phyloP scores from a whole-genome alignment of 2,797 vertebrate species.

The Loris lydekkerianus region DNA sequence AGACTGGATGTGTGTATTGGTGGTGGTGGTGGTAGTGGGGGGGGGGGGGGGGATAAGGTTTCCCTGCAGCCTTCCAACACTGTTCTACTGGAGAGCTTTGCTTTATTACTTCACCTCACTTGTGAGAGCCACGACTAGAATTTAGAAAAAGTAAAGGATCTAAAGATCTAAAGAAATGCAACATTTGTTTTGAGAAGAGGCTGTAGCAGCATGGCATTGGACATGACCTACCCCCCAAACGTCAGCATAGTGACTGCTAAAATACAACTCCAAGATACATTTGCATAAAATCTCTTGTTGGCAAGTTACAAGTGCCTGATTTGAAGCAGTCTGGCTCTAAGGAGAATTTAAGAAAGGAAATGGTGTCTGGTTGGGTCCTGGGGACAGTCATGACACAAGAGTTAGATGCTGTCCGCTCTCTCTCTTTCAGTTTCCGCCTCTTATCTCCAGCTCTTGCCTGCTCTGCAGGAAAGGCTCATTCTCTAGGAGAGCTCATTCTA shows the following conservation, averaged over 20 bases:
- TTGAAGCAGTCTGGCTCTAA: neutral
- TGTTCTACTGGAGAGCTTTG: neutral
- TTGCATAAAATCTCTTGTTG: neutral
- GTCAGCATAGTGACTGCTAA: neutral
- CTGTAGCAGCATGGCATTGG: neutral
- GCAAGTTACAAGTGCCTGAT: neutral
- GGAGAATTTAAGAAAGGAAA: neutral
- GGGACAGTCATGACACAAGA: neutral
- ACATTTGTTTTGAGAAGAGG: slow-evolving; percentile 46
- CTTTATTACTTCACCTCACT: slow-evolving; percentile 62
- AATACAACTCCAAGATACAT: neutral
- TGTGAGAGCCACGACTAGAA: slow-evolving; percentile 42
- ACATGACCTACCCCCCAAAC: neutral
- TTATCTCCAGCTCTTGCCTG: neutral
- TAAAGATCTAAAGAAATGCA: neutral
- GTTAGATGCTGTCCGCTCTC: neutral
- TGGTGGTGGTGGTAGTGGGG: too few relatives aligned
- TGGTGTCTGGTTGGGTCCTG: neutral
- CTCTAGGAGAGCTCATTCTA: neutral
- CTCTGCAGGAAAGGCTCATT: neutral
- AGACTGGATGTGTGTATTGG: slow-evolving; percentile 63
- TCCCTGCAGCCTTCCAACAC: slow-evolving; percentile 42
- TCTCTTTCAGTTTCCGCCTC: neutral
- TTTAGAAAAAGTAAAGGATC: slow-evolving; percentile 50
- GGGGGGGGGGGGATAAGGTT: neutral